These are phyloP conservation scores for Sialis fuliginosa DNA, from an alignment of 2,888 invertebrate species.

Conservation along the genomic window DNA sequence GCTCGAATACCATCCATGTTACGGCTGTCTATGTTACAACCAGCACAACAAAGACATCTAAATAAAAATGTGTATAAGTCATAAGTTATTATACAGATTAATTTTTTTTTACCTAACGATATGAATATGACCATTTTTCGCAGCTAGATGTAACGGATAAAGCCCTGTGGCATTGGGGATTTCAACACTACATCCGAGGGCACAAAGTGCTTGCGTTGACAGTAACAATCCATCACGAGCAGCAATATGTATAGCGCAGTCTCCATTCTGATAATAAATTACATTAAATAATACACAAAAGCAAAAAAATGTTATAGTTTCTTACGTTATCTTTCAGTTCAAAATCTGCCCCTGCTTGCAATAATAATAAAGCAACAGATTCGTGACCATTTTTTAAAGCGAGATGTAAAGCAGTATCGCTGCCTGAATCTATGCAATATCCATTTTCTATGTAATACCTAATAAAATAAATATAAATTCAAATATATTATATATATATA, in stretches of 20 bases:
- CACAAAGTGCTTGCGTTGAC: constrained; percentile 37
- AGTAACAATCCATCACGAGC: constrained; percentile 32
- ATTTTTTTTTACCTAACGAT: constrained; percentile 33
- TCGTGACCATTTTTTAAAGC: constrained; percentile 35
- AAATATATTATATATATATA: too few relatives aligned
- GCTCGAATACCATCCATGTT: constrained; percentile 54
- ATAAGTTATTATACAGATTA: not conserved
- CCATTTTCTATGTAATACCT: constrained; percentile 23
- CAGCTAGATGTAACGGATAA: constrained; percentile 52
- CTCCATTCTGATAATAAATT: constrained; percentile 28
- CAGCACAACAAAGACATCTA: constrained; percentile 48
- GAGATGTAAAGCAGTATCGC: constrained; percentile 37
- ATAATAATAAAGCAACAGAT: constrained; percentile 35
- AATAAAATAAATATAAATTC: constrained; percentile 6
- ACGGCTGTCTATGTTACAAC: constrained; percentile 46
- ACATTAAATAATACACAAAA: not conserved
- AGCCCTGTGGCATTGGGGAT: constrained; percentile 38
- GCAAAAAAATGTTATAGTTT: constrained; percentile 2
- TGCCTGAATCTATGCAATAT: constrained; percentile 22
- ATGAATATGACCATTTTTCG: constrained; percentile 50
- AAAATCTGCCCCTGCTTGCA: constrained; percentile 40
- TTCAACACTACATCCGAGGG: constrained; percentile 41
- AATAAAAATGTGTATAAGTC: constrained; percentile 9
- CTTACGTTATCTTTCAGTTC: constrained; percentile 32
- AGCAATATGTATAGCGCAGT: constrained; percentile 40